These are phyloP conservation scores for Misgurnus mizolepis DNA, from an alignment of 2,113 vertebrate species.

Conservation along the genomic window DNA sequence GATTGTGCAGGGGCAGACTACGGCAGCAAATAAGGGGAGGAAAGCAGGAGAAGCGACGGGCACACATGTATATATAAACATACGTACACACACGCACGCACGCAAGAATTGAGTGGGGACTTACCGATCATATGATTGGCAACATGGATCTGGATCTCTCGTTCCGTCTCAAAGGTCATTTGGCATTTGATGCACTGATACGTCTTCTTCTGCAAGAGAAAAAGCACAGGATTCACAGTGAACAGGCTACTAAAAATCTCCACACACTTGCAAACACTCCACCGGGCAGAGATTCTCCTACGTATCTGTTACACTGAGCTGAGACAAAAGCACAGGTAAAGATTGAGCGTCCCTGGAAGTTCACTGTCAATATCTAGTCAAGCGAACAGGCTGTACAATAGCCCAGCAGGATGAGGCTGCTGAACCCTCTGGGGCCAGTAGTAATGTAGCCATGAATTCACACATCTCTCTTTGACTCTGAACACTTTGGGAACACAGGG, in stretches of 20 bases:
- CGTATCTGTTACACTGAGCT: slow-evolving; percentile 34
- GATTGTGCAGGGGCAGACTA: slow-evolving; percentile 29
- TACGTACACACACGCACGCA: slow-evolving; percentile 39
- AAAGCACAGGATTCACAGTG: slow-evolving; percentile 47
- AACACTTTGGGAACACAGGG: slow-evolving; percentile 53
- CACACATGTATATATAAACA: slow-evolving; percentile 32
- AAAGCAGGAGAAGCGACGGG: slow-evolving; percentile 31
- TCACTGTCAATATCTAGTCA: slow-evolving; percentile 75
- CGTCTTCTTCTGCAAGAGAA: slow-evolving; percentile 90
- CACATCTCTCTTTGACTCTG: slow-evolving; percentile 49
- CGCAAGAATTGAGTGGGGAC: slow-evolving; percentile 58
- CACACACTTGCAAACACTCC: slow-evolving; percentile 16
- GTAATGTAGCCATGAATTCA: slow-evolving; percentile 51
- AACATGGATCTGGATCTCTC: slow-evolving; percentile 98
- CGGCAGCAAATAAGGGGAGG: slow-evolving; percentile 28
- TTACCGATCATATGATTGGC: slow-evolving; percentile 99
- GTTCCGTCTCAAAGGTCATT: slow-evolving; percentile 99
- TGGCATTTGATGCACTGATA: slow-evolving; percentile 99
- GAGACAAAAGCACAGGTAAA: slow-evolving; percentile 54
- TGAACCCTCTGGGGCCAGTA: slow-evolving; percentile 60
- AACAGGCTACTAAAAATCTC: slow-evolving; percentile 12
- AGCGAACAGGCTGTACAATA: slow-evolving; percentile 69
- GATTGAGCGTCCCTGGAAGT: slow-evolving; percentile 62
- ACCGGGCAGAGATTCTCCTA: slow-evolving; percentile 13
- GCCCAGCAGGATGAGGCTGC: slow-evolving; percentile 66